Evolutionary conservation across 2,797 vertebrate species (phyloP).

Genomic region (Synaphobranchus kaupii): DNA sequence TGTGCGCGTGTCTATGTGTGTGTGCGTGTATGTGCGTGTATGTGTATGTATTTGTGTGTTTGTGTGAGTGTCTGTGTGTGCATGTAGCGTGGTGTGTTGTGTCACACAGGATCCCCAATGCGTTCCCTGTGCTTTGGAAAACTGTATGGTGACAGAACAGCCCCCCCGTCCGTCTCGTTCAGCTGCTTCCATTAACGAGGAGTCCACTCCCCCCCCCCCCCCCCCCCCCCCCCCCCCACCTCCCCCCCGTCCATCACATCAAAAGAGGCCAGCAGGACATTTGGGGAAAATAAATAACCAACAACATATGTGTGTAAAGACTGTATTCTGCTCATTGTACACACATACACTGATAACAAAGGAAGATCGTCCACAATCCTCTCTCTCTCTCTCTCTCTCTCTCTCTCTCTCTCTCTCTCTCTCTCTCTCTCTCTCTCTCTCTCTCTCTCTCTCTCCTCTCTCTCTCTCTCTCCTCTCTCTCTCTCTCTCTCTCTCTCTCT

Average conservation of each 20-base stretch:
- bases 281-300: slow-evolving; percentile 74
- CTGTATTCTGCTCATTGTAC: slow-evolving; percentile 21
- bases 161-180: slow-evolving; percentile 34
- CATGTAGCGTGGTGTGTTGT: background rate
- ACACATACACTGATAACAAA: background rate
- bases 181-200: slow-evolving; percentile 69
- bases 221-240: too few relatives aligned
- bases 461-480: too few relatives aligned
- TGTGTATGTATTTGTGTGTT: slow-evolving; percentile 62
- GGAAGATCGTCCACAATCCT: background rate
- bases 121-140: slow-evolving; percentile 71
- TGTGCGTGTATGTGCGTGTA: slow-evolving; percentile 53
- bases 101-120: slow-evolving; percentile 77
- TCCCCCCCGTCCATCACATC: slow-evolving; percentile 44
- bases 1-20: background rate
- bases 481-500: too few relatives aligned
- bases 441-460: too few relatives aligned
- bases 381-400: background rate
- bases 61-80: background rate
- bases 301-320: slow-evolving; percentile 14
- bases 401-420: background rate
- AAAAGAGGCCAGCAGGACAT: slow-evolving; percentile 58
- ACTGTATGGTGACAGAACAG: slow-evolving; percentile 56
- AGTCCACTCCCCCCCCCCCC: slow-evolving; percentile 55
- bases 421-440: background rate